Base-by-base conservation (phyloP, 2,113 vertebrate species). In the Gavia stellata region DNA sequence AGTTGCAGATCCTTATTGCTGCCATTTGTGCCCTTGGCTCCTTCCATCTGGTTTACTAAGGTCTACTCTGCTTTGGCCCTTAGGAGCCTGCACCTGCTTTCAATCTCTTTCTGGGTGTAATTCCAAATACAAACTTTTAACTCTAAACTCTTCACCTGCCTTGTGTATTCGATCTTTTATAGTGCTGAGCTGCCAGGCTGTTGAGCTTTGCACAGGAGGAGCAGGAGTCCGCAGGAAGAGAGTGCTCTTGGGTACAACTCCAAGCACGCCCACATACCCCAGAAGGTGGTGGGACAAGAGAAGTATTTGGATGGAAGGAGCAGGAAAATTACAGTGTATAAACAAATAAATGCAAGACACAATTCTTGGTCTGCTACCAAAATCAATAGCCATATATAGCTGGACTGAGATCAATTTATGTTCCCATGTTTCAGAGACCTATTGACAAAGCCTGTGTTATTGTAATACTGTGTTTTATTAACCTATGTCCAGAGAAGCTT, bases 401-500 rank as follows among this genome's bases (percentile, higher is more conserved):
- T 53, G 58, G 23, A 73, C 26, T 42, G 45, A 80, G 40, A 84
- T 91, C 65, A 47, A 29, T 71, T 42, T 53, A 45, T 45, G 70
- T 49, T 91, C 62, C 62, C 16, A 17, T 25, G 61, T 77, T 88
- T 85, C 78, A 86, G 73, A 94, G 50, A 50, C 45, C 49, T 70
- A 58, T 62, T 75, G 70, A 78, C 84, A 92, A 95, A 93, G 14
- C 12, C 13, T 4, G 2, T 56, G 74, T 31, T 77, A 55, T 36
- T 73, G 45, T 14, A 94, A 77, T 50, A 47, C 29, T 70, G 38
- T 61, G 45, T 62, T 92, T 92, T 88, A 45, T 81, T 89, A 87
- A 68, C 67, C 38, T 87, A 12, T 88, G 91, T 96, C 90, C 84
- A 88, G 88, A 86, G 92, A 87, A 95, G 42, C 72, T 96, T 94